Conservation (phyloP, 2,113 vertebrate genomes). For the Rhinolophus ferrumequinum region DNA sequence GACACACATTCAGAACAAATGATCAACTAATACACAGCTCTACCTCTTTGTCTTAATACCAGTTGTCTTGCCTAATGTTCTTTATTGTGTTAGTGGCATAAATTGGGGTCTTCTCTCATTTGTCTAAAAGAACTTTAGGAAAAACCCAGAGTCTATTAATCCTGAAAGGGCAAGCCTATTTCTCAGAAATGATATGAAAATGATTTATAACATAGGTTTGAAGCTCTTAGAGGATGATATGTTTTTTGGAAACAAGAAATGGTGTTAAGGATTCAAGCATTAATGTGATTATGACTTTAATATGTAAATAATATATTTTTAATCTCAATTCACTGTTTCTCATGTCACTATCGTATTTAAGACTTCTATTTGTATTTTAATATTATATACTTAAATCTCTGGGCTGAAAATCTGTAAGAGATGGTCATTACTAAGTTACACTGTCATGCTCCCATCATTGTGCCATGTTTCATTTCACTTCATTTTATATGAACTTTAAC, state of each 20-base stretch:
- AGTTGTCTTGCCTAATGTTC: neutral
- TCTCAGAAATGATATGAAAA: neutral
- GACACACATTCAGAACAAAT: neutral
- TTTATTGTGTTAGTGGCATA: neutral
- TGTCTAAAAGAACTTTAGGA: neutral
- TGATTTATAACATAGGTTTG: neutral
- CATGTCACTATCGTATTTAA: neutral
- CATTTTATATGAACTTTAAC: neutral
- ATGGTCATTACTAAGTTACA: neutral
- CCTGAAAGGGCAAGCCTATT: neutral
- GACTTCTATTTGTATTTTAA: neutral
- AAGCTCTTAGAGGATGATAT: neutral
- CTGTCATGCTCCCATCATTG: neutral
- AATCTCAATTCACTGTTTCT: neutral
- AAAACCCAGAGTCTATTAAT: neutral
- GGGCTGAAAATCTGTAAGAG: neutral
- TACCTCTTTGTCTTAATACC: neutral
- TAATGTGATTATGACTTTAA: constrained; percentile 23
- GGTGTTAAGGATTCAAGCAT: neutral
- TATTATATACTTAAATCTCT: neutral
- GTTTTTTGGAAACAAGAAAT: constrained; percentile 30
- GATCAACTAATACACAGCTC: neutral
- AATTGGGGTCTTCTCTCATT: neutral
- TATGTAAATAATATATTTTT: neutral
- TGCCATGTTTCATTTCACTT: neutral